Evolutionary conservation across 2,888 invertebrate genomes (phyloP), one percentile per base, ranked within the genome.

Genomic region (Meteorus cinctellus): DNA sequence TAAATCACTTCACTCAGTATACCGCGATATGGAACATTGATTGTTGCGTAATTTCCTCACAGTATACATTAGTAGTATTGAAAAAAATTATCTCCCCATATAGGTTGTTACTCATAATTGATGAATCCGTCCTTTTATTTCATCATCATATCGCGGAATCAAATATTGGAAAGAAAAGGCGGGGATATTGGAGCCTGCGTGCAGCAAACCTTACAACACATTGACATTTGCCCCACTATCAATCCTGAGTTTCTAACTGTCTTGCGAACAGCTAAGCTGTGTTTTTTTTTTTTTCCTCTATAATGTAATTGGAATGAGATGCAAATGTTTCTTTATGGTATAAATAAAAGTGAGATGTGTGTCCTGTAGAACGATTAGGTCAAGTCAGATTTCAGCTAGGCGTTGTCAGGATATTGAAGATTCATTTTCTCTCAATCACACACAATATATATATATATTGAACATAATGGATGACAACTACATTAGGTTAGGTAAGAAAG

Each of bases 401-500:
- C 86, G 87, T 88, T 84, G 84, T 74, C 86, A 74, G n/a, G 24
- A 65, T 36, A 60, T 70, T 45, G 67, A 31, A 73, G 68, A 74
- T 76, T 78, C 79, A 24, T 24, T 78, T 66, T 67, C 51, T 72
- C 51, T 60, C 59, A 29, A 41, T n/a, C 48, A n/a, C 6, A 19
- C 62, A 68, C 31, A 60, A 68, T 14, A 68, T 63, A 67, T 51
- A 27, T 65, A 41, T 48, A 12, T 60, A 72, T 36, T 51, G 27
- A 45, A 55, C 73, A 86, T 77, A 75, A 88, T 88, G 88, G 85
- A 82, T 72, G 88, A 88, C 69, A 85, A 86, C 83, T 83, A 83
- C 79, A 81, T 83, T 78, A 88, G 88, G 87, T 87, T 88, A 87
- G 88, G 88, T 88, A 79, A 55, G 55, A 10, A 55, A 55, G 19